These are phyloP conservation scores for Sinhomidia bicolor DNA, from an alignment of 2,888 invertebrate species.

Conservation along the genomic window DNA sequence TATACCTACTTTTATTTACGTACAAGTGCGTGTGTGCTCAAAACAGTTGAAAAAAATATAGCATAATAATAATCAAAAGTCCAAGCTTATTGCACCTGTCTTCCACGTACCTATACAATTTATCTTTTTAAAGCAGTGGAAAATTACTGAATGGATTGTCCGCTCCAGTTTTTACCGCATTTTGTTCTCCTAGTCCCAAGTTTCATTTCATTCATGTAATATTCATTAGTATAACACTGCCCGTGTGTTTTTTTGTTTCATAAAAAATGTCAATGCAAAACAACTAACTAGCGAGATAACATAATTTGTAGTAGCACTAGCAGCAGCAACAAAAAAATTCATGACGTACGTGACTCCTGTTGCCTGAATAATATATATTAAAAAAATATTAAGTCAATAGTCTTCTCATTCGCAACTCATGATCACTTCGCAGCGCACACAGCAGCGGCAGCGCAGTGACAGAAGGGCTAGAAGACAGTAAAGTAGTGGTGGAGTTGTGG, in stretches of 20 bases:
- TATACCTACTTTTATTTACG: not conserved
- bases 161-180: conserved; percentile 52
- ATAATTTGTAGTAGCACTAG: no score
- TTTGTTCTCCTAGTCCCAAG: conserved; percentile 66
- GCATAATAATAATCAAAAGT: not conserved
- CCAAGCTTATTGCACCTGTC: not conserved
- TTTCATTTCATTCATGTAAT: conserved; percentile 37
- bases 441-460: no score
- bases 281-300: not conserved
- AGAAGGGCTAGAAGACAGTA: no score
- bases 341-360: not conserved
- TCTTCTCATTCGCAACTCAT: no score
- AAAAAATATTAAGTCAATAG: no score
- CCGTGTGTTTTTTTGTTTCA: not conserved
- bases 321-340: not conserved
- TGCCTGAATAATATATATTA: conserved; percentile 5
- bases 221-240: conserved; percentile 33
- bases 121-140: conserved; percentile 1
- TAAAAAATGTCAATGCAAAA: not conserved
- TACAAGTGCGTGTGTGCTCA: not conserved
- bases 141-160: conserved; percentile 13
- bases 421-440: no score
- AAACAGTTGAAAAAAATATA: not conserved
- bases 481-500: no score
- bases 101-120: not conserved